Base-by-base conservation (phyloP, 2,113 vertebrate genomes). In the Epinephelus fuscoguttatus region DNA sequence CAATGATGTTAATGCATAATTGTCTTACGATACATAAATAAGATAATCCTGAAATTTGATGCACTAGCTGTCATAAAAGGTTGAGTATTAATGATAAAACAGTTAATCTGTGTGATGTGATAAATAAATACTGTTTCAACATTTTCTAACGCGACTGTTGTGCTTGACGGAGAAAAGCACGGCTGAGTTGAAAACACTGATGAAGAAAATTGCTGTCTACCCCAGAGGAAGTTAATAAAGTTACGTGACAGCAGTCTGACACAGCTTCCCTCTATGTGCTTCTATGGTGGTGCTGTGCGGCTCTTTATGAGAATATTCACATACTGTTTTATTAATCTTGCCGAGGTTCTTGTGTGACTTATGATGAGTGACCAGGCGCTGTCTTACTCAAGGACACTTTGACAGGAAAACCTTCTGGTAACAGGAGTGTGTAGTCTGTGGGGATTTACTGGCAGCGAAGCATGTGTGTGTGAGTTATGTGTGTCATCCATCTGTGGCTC, bases 311-410 rank as follows among this genome's bases (percentile, higher is more conserved):
- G 55, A 71, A 66, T 53, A 67, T 68, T 86, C 52, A 55, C 15
- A 69, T 25, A 57, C 66, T 47, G 77, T 80, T 89, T 73, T 75
- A 84, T 80, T 84, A 69, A 90, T 87, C 47, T 68, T 57, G 71
- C 59, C 23, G 53, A 76, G 45, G 56, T 72, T 83, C 71, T 81
- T 80, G 73, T 81, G 59, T 56, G 75, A 85, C 80, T 88, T 87
- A 40, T 70, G 85, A 88, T 64, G 84, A 86, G 84, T 89, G 85
- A 92, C 80, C 88, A 75, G 62, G 70, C 80, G 78, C 84, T 86
- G 87, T 90, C 88, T 90, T 73, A 88, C 70, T 91, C 93, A 94
- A 93, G 93, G 93, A 92, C 92, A 93, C 87, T 85, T 85, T 90
- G 88, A 90, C 81, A 89, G 84, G 50, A 73, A 89, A 91, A 87